Evolutionary conservation across 2,113 vertebrate species (phyloP).

Genomic region (Microtus montanus): DNA sequence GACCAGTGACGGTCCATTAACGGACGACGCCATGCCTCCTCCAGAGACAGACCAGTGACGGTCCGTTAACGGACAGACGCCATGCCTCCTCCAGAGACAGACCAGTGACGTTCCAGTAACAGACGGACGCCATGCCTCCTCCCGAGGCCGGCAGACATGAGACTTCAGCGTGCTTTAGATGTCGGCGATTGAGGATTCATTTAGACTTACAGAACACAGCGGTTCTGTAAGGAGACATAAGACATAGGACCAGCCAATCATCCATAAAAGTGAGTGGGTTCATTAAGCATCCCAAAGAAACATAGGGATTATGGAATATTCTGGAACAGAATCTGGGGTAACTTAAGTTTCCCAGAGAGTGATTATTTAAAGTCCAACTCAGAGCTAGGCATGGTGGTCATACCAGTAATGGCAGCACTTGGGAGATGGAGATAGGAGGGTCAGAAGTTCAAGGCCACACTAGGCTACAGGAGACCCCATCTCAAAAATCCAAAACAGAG

Average conservation of each 20-base stretch:
- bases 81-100: not conserved
- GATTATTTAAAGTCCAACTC: not conserved
- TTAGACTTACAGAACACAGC: too few relatives aligned
- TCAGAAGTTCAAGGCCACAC: not conserved
- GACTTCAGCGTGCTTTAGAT: not conserved
- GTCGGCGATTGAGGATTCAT: fast-evolving
- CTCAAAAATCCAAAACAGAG: not conserved
- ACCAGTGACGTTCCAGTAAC: fast-evolving
- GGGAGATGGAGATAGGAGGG: not conserved
- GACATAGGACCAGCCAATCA: too few relatives aligned
- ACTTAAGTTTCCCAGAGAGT: not conserved
- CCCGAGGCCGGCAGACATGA: fast-evolving
- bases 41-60: not conserved
- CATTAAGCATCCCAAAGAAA: not conserved
- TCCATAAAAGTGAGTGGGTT: not conserved
- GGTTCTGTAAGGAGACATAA: too few relatives aligned
- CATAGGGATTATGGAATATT: not conserved
- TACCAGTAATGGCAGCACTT: not conserved
- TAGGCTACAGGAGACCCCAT: not conserved
- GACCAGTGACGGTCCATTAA: fast-evolving
- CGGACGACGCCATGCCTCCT: not conserved
- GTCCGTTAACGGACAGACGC: fast-evolving
- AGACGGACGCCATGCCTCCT: not conserved
- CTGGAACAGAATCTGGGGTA: not conserved
- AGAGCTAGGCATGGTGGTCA: not conserved